Conservation (phyloP, 1,140 invertebrate species). For the Drosophila grimshawi region DNA sequence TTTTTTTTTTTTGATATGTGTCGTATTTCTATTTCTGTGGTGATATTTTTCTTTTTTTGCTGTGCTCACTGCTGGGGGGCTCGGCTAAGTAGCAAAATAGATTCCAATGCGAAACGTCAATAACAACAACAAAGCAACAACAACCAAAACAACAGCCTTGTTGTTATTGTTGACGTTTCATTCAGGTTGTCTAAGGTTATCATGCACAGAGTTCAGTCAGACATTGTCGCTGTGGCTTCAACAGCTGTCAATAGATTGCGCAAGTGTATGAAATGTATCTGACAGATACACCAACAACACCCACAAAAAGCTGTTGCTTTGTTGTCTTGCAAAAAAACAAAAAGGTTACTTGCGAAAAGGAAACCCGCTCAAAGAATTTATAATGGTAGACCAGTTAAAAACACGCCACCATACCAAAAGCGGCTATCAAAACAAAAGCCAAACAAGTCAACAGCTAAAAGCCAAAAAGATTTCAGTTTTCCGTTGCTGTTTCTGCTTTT, state of each 20-base stretch:
- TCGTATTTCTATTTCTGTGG: slow-evolving; percentile 24
- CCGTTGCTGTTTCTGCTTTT: slow-evolving; percentile 17
- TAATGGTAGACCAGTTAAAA: slow-evolving; percentile 27
- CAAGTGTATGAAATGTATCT: slow-evolving; percentile 19
- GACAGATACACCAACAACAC: not conserved
- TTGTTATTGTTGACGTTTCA: slow-evolving; percentile 40
- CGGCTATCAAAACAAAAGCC: slow-evolving; percentile 72
- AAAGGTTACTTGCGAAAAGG: slow-evolving; percentile 1
- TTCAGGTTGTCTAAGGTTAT: slow-evolving; percentile 65
- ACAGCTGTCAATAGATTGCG: slow-evolving; percentile 24
- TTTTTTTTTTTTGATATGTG: slow-evolving; percentile 1
- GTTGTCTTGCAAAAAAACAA: not conserved
- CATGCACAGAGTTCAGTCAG: slow-evolving; percentile 33
- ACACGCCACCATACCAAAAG: slow-evolving; percentile 62
- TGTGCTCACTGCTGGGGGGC: slow-evolving; percentile 52
- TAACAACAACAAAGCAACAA: slow-evolving; percentile 44
- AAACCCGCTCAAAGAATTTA: slow-evolving; percentile 8
- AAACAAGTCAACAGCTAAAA: slow-evolving; percentile 51
- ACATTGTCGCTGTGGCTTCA: slow-evolving; percentile 8
- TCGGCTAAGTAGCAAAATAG: slow-evolving; percentile 52
- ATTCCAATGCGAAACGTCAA: slow-evolving; percentile 51
- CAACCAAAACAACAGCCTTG: slow-evolving; percentile 23
- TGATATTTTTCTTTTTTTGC: not conserved
- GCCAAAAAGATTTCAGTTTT: slow-evolving; percentile 42
- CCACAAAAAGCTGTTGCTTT: not conserved